phyloP scores from a whole-genome alignment of 1,140 invertebrate species.

The Riptortus pedestris region DNA sequence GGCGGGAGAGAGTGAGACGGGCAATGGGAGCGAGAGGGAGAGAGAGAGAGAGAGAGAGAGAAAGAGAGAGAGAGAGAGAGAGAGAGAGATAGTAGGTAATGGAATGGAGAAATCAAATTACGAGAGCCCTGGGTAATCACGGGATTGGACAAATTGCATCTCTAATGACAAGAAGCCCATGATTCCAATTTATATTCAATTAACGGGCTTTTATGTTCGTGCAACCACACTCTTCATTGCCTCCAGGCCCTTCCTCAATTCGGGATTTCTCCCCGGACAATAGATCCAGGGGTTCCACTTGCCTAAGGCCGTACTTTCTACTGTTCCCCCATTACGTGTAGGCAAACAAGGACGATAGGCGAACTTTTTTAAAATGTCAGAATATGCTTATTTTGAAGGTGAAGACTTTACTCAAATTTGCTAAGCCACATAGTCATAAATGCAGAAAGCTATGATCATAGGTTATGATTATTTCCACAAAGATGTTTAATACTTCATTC shows the following conservation, averaged over 20 bases:
- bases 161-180: slow-evolving; percentile 16
- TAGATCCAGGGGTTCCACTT: no score
- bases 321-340: no score
- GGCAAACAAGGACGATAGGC: no score
- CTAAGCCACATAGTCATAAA: no score
- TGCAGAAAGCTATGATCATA: no score
- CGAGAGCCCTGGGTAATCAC: slow-evolving; percentile 8
- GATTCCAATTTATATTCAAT: slow-evolving; percentile 18
- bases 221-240: slow-evolving; percentile 2
- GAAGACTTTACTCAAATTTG: no score
- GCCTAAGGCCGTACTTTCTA: no score
- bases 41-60: neutral
- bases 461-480: no score
- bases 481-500: no score
- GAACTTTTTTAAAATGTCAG: no score
- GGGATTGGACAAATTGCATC: slow-evolving; percentile 15
- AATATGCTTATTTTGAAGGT: no score
- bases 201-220: slow-evolving; percentile 15
- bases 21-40: neutral
- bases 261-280: neutral
- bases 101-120: slow-evolving; percentile 20
- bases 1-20: slow-evolving; percentile 1
- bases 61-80: slow-evolving; percentile 1
- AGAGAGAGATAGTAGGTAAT: slow-evolving; percentile 1
- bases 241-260: neutral